Evolutionary conservation across 2,888 invertebrate species (phyloP).

Genomic region (Suillia variegata): DNA sequence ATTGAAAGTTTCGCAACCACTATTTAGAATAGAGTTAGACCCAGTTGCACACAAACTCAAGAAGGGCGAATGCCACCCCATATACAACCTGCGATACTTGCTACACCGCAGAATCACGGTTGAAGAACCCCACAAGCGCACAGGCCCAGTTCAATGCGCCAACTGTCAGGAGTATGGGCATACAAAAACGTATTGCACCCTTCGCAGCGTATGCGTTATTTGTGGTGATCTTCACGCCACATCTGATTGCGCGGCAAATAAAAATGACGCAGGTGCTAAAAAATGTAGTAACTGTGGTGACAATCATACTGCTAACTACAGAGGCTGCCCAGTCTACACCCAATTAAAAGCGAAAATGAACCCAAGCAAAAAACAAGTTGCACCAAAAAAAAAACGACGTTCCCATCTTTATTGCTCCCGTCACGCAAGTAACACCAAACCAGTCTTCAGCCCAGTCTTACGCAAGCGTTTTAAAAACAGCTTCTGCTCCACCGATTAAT

Average conservation of each 20-base stretch:
- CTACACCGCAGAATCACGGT: not conserved
- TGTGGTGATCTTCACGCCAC: conserved; percentile 4
- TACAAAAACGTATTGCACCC: conserved; percentile 2
- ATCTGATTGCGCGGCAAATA: not conserved
- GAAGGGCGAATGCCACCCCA: not conserved
- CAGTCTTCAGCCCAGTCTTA: too few species aligned
- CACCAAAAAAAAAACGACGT: too few species aligned
- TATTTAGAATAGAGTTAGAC: too few species aligned
- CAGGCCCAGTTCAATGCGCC: not conserved
- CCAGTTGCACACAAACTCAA: too few species aligned
- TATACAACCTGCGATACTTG: not conserved
- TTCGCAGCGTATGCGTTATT: conserved; percentile 2
- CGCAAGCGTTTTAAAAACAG: too few species aligned
- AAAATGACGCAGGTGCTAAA: not conserved
- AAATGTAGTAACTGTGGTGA: conserved; percentile 6
- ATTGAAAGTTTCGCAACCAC: too few species aligned
- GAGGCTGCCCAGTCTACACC: conserved; percentile 5
- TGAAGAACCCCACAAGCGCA: conserved; percentile 1
- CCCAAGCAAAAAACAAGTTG: too few species aligned
- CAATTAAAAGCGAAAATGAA: too few species aligned
- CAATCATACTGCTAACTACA: not conserved
- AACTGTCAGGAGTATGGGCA: conserved; percentile 8
- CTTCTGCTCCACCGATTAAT: too few species aligned
- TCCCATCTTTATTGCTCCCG: too few species aligned
- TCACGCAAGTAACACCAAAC: too few species aligned